Conservation (phyloP, 2,797 vertebrate species). For the Lophius americanus region DNA sequence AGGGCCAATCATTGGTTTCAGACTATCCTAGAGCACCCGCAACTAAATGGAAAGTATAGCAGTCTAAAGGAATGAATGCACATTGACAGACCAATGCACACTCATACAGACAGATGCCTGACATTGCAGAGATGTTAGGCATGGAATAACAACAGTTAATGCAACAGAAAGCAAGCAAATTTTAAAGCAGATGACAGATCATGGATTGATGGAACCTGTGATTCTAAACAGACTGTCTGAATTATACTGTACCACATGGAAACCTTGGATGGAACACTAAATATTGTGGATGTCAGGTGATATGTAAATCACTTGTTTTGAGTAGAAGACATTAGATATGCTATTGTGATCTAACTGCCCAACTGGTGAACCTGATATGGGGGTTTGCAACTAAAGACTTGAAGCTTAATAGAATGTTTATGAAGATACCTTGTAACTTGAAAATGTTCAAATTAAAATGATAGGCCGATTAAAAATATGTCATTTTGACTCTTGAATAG, state of each 20-base stretch:
- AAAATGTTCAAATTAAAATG: background rate
- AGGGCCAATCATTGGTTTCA: conserved; percentile 25
- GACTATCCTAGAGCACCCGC: conserved; percentile 9
- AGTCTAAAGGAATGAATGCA: conserved; percentile 58
- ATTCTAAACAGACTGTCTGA: conserved; percentile 25
- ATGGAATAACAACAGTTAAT: conserved; percentile 50
- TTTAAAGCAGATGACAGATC: conserved; percentile 42
- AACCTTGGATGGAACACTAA: background rate
- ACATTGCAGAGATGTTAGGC: conserved; percentile 70
- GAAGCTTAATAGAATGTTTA: too few species aligned
- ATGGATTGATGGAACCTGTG: conserved; percentile 21
- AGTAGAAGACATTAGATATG: background rate
- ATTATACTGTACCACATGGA: conserved; percentile 3
- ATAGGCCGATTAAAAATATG: conserved; percentile 7
- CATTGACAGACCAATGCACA: conserved; percentile 72
- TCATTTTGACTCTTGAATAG: background rate
- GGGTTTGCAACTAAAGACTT: too few species aligned
- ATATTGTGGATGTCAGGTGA: background rate
- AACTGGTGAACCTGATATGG: too few species aligned
- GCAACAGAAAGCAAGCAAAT: conserved; percentile 66
- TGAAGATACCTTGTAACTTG: too few species aligned
- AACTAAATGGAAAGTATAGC: conserved; percentile 19
- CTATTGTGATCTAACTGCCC: background rate
- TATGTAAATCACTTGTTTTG: background rate
- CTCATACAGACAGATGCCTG: conserved; percentile 48